These are phyloP conservation scores for Chrysina gloriosa DNA, from an alignment of 2,888 invertebrate genomes.

Conservation along the genomic window DNA sequence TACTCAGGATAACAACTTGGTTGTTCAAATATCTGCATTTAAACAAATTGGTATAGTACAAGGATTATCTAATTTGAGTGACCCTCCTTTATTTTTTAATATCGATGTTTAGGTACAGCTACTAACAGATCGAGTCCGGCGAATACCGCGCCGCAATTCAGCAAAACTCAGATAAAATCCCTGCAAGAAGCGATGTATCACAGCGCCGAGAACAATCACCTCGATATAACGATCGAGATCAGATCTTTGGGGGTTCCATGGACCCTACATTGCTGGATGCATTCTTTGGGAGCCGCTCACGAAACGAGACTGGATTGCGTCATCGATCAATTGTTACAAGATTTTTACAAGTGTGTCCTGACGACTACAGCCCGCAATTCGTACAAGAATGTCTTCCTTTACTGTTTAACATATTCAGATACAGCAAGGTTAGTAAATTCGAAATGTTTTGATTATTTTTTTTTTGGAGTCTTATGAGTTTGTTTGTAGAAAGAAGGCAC, in stretches of 20 bases:
- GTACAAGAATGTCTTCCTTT: slow-evolving; percentile 91
- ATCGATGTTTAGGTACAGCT: slow-evolving; percentile 52
- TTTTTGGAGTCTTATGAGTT: slow-evolving; percentile 31
- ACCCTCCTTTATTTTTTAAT: too few species aligned
- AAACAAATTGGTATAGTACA: too few species aligned
- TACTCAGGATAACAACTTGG: too few species aligned
- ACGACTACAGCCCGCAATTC: slow-evolving; percentile 89
- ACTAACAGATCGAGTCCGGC: slow-evolving; percentile 54
- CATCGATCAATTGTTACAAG: slow-evolving; percentile 88
- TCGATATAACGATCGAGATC: slow-evolving; percentile 90
- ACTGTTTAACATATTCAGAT: slow-evolving; percentile 89
- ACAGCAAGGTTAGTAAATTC: slow-evolving; percentile 78
- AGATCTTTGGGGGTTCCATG: slow-evolving; percentile 88
- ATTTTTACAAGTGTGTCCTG: slow-evolving; percentile 90
- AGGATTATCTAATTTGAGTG: too few species aligned
- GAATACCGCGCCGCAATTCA: slow-evolving; percentile 69
- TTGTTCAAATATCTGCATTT: too few species aligned
- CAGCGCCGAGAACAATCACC: slow-evolving; percentile 90
- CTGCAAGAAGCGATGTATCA: slow-evolving; percentile 95
- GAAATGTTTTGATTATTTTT: slow-evolving; percentile 2
- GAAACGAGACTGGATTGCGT: slow-evolving; percentile 85
- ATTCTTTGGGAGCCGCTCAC: slow-evolving; percentile 87
- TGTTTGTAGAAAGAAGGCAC: slow-evolving; percentile 84
- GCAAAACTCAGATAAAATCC: slow-evolving; percentile 85
- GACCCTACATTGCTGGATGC: slow-evolving; percentile 94